A percentile compares a stretch with the other conserved stretches of the same genome.
Conservation (phyloP, 2,113 vertebrate species). For the Phalacrocorax brasilianus region DNA sequence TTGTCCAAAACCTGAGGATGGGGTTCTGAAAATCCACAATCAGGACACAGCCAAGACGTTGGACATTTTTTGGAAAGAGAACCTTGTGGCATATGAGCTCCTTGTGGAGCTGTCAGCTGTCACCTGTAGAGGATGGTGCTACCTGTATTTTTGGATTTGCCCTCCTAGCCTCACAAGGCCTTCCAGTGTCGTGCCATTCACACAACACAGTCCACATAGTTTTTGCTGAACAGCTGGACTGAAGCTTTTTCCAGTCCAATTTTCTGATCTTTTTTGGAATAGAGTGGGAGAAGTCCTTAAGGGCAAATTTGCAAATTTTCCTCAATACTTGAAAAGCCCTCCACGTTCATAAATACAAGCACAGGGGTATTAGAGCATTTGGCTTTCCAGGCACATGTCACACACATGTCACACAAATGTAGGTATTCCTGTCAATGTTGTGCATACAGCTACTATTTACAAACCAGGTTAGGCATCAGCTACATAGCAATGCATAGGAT, state of each 20-base stretch:
- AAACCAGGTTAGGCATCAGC: neutral
- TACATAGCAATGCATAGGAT: neutral
- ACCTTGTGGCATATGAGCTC: neutral
- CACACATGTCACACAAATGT: neutral
- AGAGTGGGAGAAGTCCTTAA: neutral
- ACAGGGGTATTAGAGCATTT: neutral
- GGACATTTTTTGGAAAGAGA: neutral
- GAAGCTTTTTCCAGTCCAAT: neutral
- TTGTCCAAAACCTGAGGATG: neutral
- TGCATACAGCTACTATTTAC: neutral
- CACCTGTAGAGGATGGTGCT: neutral
- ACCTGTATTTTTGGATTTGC: neutral
- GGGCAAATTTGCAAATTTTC: neutral
- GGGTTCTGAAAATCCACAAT: neutral
- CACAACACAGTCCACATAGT: neutral
- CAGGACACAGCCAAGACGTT: neutral
- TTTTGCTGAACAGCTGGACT: neutral
- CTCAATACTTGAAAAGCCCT: neutral
- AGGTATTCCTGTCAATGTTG: neutral
- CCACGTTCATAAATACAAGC: neutral
- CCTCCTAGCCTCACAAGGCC: neutral
- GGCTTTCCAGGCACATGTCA: neutral
- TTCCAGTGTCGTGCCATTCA: neutral
- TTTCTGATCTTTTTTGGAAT: neutral
- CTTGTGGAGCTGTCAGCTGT: neutral